Evolutionary conservation across 1,140 invertebrate species (phyloP), one percentile per base, ranked within the genome.

Genomic region (Drosophila truncata): DNA sequence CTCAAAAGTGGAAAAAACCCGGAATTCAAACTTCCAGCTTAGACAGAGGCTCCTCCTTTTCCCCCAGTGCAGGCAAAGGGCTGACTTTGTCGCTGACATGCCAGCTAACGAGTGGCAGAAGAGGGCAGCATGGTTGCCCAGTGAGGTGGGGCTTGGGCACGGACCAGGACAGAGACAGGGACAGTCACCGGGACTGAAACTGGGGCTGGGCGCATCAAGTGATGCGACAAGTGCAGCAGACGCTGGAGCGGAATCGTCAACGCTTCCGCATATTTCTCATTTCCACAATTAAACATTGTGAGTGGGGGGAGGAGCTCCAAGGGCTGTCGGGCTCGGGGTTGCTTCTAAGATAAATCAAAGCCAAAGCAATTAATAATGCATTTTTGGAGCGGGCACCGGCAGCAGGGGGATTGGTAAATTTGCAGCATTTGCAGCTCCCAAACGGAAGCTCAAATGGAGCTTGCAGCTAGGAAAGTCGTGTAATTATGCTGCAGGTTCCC

Each of bases 211-310:
- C 57, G 63, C 86, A 90, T 85, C 75, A 90, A 90, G 85, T 90
- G 86, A 90, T 90, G 85, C 85, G 85, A 90, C 85, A 90, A 90
- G 85, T 90, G 86, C 84, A 88, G 80, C 49, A 66, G 78, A 61
- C 69, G 77, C 78, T 78, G 80, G 64, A 90, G 81, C 85, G 86
- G 81, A 90, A 90, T 90, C 78, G 85, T 85, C 86, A 82, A 90
- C 85, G 85, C 82, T 90, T 90, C 85, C 85, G 85, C 85, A 90
- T 90, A 90, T 90, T 90, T 90, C 86, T 90, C 85, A 90, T 90
- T 90, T 90, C 85, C 85, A 90, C 85, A 90, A 90, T 90, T 90
- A 90, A 90, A 90, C 85, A 90, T 90, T 79, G 81, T 52, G 66
- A 75, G 85, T 78, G 70, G 18, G 74, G 27, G 42, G 42, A 10